phyloP scores from a whole-genome alignment of 1,140 invertebrate genomes.

The Musca vetustissima region DNA sequence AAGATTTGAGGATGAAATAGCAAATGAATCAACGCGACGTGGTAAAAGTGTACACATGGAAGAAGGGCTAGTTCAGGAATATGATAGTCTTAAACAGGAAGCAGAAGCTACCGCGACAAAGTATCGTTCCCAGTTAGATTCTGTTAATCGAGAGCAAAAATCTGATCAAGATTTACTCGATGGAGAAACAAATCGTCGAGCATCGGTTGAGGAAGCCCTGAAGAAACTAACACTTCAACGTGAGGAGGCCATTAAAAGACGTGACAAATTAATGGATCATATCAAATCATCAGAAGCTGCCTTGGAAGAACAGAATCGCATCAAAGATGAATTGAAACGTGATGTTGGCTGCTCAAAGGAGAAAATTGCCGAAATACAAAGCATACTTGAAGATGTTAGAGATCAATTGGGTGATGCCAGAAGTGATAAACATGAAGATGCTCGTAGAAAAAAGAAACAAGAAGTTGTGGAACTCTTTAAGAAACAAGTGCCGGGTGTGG shows the following conservation, averaged over 20 bases:
- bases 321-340: constrained; percentile 74
- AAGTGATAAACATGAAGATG: constrained; percentile 97
- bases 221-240: constrained; percentile 87
- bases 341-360: constrained; percentile 92
- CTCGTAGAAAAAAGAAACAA: constrained; percentile 90
- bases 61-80: constrained; percentile 92
- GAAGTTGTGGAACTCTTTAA: constrained; percentile 99
- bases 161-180: constrained; percentile 94
- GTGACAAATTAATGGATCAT: constrained; percentile 94
- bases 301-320: constrained; percentile 82
- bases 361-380: constrained; percentile 83
- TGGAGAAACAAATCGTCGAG: constrained; percentile 84
- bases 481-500: constrained; percentile 92
- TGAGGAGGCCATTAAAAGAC: constrained; percentile 89
- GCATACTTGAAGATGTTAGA: constrained; percentile 84
- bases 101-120: constrained; percentile 89
- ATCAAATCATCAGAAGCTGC: constrained; percentile 86
- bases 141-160: constrained; percentile 96
- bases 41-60: constrained; percentile 90
- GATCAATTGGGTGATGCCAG: constrained; percentile 95
- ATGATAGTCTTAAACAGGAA: constrained; percentile 94
- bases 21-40: constrained; percentile 81
- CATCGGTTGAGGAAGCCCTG: constrained; percentile 75
- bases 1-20: constrained; percentile 82
- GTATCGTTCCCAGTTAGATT: constrained; percentile 90